These are phyloP conservation scores for Caenorhabditis tropicalis DNA, from an alignment of 1,140 invertebrate species.

Conservation along the genomic window DNA sequence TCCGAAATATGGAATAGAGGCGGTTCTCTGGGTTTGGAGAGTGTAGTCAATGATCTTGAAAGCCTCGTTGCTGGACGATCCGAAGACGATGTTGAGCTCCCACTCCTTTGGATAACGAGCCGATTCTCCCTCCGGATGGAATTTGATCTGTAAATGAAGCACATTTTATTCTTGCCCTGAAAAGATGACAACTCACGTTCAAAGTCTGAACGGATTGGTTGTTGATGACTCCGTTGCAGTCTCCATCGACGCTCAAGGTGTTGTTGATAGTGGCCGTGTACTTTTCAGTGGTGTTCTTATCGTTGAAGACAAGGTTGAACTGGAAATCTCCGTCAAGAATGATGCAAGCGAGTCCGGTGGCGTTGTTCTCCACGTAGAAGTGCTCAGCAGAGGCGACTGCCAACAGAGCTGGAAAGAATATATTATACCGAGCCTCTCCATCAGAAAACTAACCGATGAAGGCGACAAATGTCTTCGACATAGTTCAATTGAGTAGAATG, in stretches of 20 bases:
- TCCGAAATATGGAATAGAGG: not conserved
- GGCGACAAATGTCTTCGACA: not conserved
- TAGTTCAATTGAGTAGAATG: not conserved
- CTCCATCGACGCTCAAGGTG: constrained; percentile 19
- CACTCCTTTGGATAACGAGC: constrained; percentile 10
- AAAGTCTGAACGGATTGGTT: constrained; percentile 43
- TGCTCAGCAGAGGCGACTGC: constrained; percentile 11
- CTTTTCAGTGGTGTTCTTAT: not conserved
- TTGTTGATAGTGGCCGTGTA: constrained; percentile 47
- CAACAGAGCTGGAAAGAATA: constrained; percentile 1
- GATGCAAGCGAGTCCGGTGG: constrained; percentile 21
- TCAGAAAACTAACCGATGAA: not conserved
- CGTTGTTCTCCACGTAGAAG: constrained; percentile 6
- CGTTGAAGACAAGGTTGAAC: constrained; percentile 27
- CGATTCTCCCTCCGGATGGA: not conserved
- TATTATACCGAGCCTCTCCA: not conserved
- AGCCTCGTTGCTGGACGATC: constrained; percentile 6
- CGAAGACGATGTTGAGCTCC: constrained; percentile 48
- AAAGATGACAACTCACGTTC: constrained; percentile 9
- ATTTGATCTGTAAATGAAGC: not conserved
- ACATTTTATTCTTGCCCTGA: not conserved
- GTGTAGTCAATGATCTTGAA: constrained; percentile 57
- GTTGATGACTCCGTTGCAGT: constrained; percentile 44
- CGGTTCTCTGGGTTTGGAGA: constrained; percentile 11
- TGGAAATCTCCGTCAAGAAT: constrained; percentile 28